A percentile compares a stretch with the other conserved stretches of the same genome.
phyloP scores from a whole-genome alignment of 2,888 invertebrate species.

The Arctia plantaginis region DNA sequence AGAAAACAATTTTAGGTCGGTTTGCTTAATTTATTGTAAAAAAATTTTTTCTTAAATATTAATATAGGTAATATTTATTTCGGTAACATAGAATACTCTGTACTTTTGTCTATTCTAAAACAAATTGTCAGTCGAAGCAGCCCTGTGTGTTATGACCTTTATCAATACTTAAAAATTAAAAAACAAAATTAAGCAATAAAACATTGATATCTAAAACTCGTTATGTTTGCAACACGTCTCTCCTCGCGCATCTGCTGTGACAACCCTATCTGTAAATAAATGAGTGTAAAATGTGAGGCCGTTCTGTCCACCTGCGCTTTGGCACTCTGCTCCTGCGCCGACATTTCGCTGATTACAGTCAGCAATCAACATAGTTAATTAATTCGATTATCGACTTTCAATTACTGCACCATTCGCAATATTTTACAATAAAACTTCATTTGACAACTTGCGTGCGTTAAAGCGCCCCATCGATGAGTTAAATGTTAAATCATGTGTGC shows the following conservation, averaged over 20 bases:
- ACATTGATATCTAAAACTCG: constrained; percentile 43
- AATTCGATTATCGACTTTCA: constrained; percentile 62
- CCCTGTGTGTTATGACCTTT: background rate
- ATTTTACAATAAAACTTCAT: constrained; percentile 48
- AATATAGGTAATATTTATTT: too few species aligned
- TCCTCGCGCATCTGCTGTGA: constrained; percentile 35
- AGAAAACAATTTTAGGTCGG: background rate
- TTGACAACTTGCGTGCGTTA: constrained; percentile 44
- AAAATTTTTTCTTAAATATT: too few species aligned
- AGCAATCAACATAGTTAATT: constrained; percentile 50
- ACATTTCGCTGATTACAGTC: constrained; percentile 44
- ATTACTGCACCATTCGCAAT: constrained; percentile 47
- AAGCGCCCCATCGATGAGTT: constrained; percentile 30
- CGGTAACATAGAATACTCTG: constrained; percentile 14
- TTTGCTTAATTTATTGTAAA: too few species aligned
- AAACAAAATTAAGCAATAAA: constrained; percentile 47
- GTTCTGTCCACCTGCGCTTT: constrained; percentile 54
- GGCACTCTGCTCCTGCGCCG: constrained; percentile 40
- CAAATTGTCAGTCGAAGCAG: constrained; percentile 11
- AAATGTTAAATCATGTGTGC: background rate
- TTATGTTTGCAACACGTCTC: constrained; percentile 37
- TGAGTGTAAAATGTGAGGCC: constrained; percentile 48
- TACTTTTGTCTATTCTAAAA: too few species aligned
- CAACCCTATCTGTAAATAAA: constrained; percentile 22
- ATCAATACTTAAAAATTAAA: constrained; percentile 18